phyloP scores from a whole-genome alignment of 2,888 invertebrate species.

The Fragum sueziense region DNA sequence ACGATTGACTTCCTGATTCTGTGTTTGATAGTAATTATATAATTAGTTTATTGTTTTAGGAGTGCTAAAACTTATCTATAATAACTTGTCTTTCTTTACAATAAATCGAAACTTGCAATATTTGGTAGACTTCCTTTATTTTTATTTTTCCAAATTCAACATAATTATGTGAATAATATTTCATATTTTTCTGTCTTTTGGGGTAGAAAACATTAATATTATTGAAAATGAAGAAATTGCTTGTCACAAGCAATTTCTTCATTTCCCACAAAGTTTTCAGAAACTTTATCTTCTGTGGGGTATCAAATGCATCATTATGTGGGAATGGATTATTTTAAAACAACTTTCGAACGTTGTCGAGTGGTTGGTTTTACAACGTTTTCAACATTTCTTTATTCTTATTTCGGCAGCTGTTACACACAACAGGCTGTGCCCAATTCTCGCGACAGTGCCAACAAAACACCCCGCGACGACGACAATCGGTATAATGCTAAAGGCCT shows the following conservation, averaged over 20 bases:
- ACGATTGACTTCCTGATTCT: not conserved
- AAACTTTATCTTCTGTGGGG: not conserved
- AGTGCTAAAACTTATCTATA: not conserved
- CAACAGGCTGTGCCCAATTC: not conserved
- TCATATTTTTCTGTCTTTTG: not conserved
- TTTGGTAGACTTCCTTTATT: not conserved
- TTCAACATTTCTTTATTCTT: not conserved
- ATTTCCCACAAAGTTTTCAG: not conserved
- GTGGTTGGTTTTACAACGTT: not conserved
- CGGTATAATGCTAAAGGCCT: not conserved
- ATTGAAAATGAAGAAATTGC: not conserved
- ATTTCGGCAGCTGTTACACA: not conserved
- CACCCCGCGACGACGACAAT: not conserved
- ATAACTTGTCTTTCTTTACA: not conserved
- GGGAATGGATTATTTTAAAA: not conserved
- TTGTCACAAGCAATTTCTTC: not conserved
- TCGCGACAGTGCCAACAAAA: not conserved
- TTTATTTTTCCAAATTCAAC: not conserved
- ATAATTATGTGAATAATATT: not conserved
- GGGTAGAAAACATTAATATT: not conserved
- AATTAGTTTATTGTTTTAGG: not conserved
- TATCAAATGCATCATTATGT: not conserved
- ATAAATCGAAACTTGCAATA: not conserved
- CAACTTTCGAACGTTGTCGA: not conserved
- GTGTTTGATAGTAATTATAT: not conserved